A percentile compares a stretch with the other conserved stretches of the same genome.
Evolutionary conservation across 92 coral and sea anemone genomes (phyloP).

Genomic region (Epizoanthus stellaris): DNA sequence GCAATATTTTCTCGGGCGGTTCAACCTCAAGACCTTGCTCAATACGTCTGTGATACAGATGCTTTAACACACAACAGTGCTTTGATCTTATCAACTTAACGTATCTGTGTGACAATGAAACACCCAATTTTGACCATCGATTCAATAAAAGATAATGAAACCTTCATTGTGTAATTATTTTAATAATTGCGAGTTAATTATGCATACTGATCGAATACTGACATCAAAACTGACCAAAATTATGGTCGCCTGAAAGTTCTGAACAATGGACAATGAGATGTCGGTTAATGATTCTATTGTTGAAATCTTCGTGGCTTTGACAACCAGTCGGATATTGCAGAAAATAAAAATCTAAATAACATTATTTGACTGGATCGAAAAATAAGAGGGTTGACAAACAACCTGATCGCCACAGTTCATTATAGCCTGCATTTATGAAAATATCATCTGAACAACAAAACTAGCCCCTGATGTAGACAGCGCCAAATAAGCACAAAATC

Average conservation of each 20-base stretch:
- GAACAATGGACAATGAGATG: neutral
- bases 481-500: too few relatives aligned
- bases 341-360: slow-evolving; percentile 5
- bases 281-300: neutral
- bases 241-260: neutral
- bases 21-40: neutral
- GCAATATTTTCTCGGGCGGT: neutral
- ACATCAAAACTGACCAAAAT: too few relatives aligned
- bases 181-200: neutral
- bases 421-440: too few relatives aligned
- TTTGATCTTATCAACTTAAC: too few relatives aligned
- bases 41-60: neutral
- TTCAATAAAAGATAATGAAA: too few relatives aligned
- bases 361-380: neutral
- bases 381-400: neutral
- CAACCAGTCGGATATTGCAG: neutral
- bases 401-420: too few relatives aligned
- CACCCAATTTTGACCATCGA: too few relatives aligned
- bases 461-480: too few relatives aligned
- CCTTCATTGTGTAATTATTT: neutral
- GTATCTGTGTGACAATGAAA: too few relatives aligned
- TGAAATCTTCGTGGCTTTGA: neutral
- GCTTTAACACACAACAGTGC: neutral
- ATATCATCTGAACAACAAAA: too few relatives aligned
- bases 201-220: too few relatives aligned